These are phyloP conservation scores for Leptogaster cylindrica DNA, from an alignment of 2,888 invertebrate species.

Conservation along the genomic window DNA sequence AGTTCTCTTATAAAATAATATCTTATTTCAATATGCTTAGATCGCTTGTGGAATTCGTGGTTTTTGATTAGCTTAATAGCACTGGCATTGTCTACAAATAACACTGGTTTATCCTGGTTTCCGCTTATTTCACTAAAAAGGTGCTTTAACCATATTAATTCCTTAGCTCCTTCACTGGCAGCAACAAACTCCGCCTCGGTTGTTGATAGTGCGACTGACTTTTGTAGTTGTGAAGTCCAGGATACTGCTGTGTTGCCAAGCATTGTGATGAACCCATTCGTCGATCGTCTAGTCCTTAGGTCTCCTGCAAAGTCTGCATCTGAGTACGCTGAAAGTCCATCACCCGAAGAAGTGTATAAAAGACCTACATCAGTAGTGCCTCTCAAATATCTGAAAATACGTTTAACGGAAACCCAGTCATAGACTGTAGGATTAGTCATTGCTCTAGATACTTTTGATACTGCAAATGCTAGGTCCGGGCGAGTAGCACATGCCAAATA, in stretches of 20 bases:
- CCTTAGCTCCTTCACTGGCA: constrained; percentile 47
- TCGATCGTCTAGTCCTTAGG: constrained; percentile 42
- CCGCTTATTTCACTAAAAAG: not conserved
- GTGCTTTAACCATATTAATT: constrained; percentile 45
- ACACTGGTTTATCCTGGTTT: not conserved
- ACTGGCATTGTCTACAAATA: constrained; percentile 7
- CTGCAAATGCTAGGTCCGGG: constrained; percentile 2
- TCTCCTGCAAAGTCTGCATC: constrained; percentile 46
- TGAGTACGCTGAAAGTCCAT: no score
- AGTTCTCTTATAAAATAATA: not conserved
- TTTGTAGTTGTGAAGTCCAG: constrained; percentile 46
- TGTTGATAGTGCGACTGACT: constrained; percentile 49
- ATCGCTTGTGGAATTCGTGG: not conserved
- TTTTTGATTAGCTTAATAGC: not conserved
- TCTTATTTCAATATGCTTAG: not conserved
- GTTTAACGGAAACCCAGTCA: constrained; percentile 12
- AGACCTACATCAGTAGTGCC: constrained; percentile 1
- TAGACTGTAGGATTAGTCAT: not conserved
- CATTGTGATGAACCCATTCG: constrained; percentile 38
- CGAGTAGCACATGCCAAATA: not conserved
- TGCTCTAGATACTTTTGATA: constrained; percentile 2
- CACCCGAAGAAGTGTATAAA: not conserved
- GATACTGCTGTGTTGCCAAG: constrained; percentile 16
- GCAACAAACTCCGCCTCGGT: constrained; percentile 51
- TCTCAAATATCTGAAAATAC: not conserved